phyloP scores from a whole-genome alignment of 2,888 invertebrate genomes.

The Polietes domitor region DNA sequence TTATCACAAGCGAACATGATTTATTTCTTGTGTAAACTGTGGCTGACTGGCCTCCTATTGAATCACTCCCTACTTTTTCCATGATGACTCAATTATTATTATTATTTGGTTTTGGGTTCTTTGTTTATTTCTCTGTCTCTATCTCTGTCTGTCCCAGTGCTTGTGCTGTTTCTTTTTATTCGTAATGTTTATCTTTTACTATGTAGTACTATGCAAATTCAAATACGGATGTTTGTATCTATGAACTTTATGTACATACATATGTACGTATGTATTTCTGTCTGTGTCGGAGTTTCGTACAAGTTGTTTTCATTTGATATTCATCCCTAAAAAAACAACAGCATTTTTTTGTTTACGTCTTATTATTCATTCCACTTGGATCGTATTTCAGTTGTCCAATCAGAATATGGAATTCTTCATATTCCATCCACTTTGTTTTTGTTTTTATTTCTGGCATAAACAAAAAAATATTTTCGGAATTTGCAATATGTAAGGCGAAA shows the following conservation, averaged over 20 bases:
- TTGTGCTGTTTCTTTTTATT: conserved; percentile 21
- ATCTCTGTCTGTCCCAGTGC: too few species aligned
- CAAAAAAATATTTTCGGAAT: neutral
- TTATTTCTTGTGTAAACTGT: too few species aligned
- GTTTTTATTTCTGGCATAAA: neutral
- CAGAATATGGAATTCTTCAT: neutral
- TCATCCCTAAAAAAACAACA: conserved; percentile 40
- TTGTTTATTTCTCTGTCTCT: too few species aligned
- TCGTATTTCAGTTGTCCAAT: conserved; percentile 50
- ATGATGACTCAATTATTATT: conserved; percentile 61
- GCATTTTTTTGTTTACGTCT: conserved; percentile 46
- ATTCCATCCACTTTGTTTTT: neutral
- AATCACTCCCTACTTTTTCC: conserved; percentile 5
- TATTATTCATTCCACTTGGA: conserved; percentile 41
- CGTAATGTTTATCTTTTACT: neutral
- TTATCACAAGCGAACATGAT: too few species aligned
- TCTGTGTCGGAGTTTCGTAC: conserved; percentile 20
- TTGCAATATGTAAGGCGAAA: neutral
- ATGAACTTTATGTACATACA: too few species aligned
- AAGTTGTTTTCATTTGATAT: conserved; percentile 43
- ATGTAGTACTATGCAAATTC: neutral
- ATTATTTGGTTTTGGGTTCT: too few species aligned
- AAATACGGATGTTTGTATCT: conserved; percentile 28
- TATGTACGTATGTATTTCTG: neutral
- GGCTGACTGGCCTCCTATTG: too few species aligned